Evolutionary conservation across 2,797 vertebrate genomes (phyloP).

Genomic region (Acanthurus leucopareius): DNA sequence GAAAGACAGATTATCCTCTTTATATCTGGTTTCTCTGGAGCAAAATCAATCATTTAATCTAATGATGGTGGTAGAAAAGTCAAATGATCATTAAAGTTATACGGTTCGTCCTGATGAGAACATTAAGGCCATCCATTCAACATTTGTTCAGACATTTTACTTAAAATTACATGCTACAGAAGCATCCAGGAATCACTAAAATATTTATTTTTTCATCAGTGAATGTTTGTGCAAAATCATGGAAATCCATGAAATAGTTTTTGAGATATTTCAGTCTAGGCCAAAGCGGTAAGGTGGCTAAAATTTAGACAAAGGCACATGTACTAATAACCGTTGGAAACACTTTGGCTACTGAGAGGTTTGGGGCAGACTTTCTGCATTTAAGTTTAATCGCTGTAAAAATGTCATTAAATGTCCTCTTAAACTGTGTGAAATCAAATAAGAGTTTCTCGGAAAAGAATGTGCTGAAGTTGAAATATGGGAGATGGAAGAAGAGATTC

Average conservation of each 20-base stretch:
- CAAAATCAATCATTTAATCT: neutral
- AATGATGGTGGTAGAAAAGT: neutral
- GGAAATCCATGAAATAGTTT: neutral
- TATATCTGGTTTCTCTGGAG: neutral
- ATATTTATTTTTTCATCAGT: neutral
- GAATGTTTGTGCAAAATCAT: neutral
- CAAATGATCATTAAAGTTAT: neutral
- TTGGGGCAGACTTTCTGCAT: neutral
- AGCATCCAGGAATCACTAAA: neutral
- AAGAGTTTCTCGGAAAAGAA: slow-evolving; percentile 45
- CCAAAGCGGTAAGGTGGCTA: neutral
- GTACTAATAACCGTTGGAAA: neutral
- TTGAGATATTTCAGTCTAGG: neutral
- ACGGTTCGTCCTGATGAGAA: neutral
- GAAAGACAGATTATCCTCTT: neutral
- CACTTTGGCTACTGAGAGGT: neutral
- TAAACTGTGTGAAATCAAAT: slow-evolving; percentile 25
- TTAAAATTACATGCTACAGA: too few species aligned
- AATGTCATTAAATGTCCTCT: neutral
- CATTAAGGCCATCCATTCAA: neutral
- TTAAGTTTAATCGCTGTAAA: slow-evolving; percentile 1
- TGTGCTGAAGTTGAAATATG: slow-evolving; percentile 63
- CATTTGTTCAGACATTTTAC: neutral
- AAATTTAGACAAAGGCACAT: neutral
- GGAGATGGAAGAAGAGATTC: slow-evolving; percentile 62